Conservation (phyloP, 2,113 vertebrate genomes). For the Spilogale gracilis region DNA sequence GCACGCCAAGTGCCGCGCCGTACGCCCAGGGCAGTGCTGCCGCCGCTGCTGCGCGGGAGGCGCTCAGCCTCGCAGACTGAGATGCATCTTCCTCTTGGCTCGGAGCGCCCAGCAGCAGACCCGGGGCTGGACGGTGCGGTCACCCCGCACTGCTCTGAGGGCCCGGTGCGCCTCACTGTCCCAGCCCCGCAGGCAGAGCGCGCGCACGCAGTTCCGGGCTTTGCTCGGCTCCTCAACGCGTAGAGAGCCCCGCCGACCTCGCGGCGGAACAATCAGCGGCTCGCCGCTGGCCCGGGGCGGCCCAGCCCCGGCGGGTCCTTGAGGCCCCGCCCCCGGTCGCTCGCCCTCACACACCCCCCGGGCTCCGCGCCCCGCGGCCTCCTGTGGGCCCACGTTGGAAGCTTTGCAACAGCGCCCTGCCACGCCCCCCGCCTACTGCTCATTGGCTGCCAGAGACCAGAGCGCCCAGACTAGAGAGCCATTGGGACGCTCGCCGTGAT, state of each 20-base stretch:
- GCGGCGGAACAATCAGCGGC: conserved; percentile 71
- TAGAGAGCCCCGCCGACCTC: background rate
- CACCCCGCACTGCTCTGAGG: background rate
- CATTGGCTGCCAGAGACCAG: conserved; percentile 80
- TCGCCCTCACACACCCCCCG: conserved; percentile 65
- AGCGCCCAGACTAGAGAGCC: background rate
- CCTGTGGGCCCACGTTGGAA: conserved; percentile 92
- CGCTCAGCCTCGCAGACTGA: background rate
- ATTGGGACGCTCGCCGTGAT: background rate
- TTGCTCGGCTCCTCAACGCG: background rate
- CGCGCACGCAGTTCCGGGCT: background rate
- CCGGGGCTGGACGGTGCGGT: background rate
- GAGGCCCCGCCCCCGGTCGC: conserved; percentile 65
- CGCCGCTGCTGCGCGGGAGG: background rate
- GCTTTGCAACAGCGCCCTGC: conserved; percentile 85
- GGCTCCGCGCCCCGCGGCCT: conserved; percentile 59
- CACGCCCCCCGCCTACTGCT: conserved; percentile 71
- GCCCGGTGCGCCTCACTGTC: background rate
- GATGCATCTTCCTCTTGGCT: conserved; percentile 33
- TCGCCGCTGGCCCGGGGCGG: background rate
- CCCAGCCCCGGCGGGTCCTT: background rate
- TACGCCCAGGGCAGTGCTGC: background rate
- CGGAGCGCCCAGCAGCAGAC: background rate
- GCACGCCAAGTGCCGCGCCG: background rate
- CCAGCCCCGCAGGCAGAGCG: background rate